Evolutionary conservation across 2,888 invertebrate genomes (phyloP), one percentile per base, ranked within the genome.

Genomic region (Peribatodes rhomboidaria): DNA sequence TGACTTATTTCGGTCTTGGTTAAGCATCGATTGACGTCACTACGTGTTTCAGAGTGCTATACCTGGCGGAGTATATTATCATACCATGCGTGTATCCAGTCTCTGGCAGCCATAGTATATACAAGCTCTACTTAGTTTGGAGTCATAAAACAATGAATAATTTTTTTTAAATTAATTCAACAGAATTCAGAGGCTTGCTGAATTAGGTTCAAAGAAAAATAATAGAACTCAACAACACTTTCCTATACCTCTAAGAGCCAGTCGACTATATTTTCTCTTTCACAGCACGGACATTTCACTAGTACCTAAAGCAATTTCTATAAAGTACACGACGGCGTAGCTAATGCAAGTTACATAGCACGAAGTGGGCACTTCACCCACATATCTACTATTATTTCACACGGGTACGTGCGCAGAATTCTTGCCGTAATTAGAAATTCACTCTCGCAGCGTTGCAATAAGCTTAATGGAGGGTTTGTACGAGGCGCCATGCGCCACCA

Each of bases 381-480:
- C 66, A 65, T 44, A 18, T 27, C 27, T 44, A 27, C 53, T 61
- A 70, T 72, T 72, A 74, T 76, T 69, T 67, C 61, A 61, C 64
- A 44, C 33, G 50, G 61, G 58, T 69, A 75, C 74, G 74, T 73
- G 79, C 69, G 61, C 67, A 60, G 76, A 77, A 71, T 73, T 65
- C 71, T 72, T 60, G 41, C 61, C 65, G 67, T 79, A 79, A 82
- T 84, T 84, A 82, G 76, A 77, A 78, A 76, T 81, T 71, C 73
- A 71, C 77, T 73, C 74, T 61, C 61, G 73, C 68, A 70, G 67
- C 67, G 70, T 61, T 76, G 77, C 78, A 77, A 77, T 80, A 78
- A 75, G 75, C 68, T 74, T 78, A 80, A 79, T 78, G 74, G 69
- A 72, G 68, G 73, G 67, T 49, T 53, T 50, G 44, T 49, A 41